Evolutionary conservation across 2,797 vertebrate genomes (phyloP).

Genomic region (Hemitrygon akajei): DNA sequence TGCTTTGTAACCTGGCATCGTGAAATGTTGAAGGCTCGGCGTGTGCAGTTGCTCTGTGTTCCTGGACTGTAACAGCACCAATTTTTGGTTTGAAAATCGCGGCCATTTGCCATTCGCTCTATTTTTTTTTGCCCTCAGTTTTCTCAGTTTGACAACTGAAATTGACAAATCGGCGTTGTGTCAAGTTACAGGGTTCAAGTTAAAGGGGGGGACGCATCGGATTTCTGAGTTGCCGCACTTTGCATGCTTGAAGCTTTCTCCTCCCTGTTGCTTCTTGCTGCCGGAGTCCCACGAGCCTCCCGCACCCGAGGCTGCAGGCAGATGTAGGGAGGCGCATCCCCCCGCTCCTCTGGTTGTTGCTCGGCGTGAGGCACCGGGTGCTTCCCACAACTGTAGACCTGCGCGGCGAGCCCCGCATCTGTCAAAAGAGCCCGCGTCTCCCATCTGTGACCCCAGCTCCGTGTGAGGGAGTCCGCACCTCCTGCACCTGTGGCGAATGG

Average conservation of each 20-base stretch:
- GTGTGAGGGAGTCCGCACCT: background rate
- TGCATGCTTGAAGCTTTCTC: background rate
- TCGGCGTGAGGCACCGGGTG: too few relatives aligned
- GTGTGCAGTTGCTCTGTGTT: background rate
- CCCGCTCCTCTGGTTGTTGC: too few relatives aligned
- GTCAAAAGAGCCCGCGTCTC: background rate
- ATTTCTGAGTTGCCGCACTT: background rate
- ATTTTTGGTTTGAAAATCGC: background rate
- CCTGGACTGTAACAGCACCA: background rate
- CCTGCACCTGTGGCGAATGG: too few relatives aligned
- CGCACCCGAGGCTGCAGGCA: too few relatives aligned
- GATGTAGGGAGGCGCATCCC: too few relatives aligned
- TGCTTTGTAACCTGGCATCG: background rate
- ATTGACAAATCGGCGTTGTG: background rate
- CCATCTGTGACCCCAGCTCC: background rate
- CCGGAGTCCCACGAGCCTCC: background rate
- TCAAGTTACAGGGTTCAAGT: background rate
- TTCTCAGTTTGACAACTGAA: background rate
- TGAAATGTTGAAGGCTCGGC: background rate
- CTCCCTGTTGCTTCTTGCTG: background rate
- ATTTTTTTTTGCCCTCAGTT: background rate
- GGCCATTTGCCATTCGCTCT: background rate
- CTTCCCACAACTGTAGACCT: too few relatives aligned
- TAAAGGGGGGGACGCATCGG: background rate
- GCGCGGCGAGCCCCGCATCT: too few relatives aligned